These are phyloP conservation scores for Myzus persicae DNA, from an alignment of 1,140 invertebrate species.

Conservation along the genomic window DNA sequence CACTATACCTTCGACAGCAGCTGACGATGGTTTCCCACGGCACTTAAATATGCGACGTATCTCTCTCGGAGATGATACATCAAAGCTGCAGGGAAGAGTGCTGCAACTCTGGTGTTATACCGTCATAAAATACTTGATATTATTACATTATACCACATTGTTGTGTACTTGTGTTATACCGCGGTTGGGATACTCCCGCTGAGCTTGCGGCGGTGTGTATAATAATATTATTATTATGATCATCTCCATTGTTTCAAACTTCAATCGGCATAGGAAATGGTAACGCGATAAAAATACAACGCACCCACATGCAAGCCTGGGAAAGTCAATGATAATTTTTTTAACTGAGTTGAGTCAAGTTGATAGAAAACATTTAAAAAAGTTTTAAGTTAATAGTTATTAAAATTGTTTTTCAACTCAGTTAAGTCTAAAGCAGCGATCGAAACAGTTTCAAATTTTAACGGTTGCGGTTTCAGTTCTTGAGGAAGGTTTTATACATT, in stretches of 20 bases:
- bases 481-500: too few species aligned
- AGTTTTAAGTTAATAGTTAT: too few species aligned
- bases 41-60: not conserved
- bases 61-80: not conserved
- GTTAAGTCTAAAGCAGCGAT: too few species aligned
- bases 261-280: not conserved
- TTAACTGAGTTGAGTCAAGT: too few species aligned
- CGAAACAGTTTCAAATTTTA: too few species aligned
- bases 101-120: not conserved
- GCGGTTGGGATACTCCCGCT: not conserved
- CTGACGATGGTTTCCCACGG: not conserved
- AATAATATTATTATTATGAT: too few species aligned
- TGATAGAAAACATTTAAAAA: too few species aligned
- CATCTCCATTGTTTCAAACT: not conserved
- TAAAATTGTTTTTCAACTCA: too few species aligned
- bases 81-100: not conserved
- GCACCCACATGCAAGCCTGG: not conserved
- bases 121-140: not conserved
- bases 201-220: not conserved
- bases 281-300: not conserved
- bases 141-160: not conserved
- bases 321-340: too few species aligned
- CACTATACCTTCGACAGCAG: too few species aligned
- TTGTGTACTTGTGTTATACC: not conserved
- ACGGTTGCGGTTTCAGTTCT: too few species aligned